A percentile compares a stretch with the other conserved stretches of the same genome.
Evolutionary conservation across 2,113 vertebrate genomes (phyloP).

Genomic region (Pleuronectes platessa): DNA sequence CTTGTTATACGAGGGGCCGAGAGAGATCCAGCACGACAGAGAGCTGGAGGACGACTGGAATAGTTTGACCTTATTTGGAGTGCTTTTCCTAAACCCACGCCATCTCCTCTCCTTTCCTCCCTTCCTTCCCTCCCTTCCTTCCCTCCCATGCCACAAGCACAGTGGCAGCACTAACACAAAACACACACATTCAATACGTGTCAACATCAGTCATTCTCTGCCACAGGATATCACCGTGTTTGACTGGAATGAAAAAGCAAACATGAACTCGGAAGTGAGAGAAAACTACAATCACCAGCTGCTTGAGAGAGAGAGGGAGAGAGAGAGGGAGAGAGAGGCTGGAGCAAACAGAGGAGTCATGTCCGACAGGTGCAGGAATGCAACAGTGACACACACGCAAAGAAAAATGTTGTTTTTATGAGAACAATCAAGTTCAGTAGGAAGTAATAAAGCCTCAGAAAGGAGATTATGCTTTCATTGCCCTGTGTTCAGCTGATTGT

Average conservation of each 20-base stretch:
- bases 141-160: constrained; percentile 32
- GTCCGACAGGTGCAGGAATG: constrained; percentile 18
- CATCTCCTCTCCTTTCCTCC: constrained; percentile 37
- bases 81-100: constrained; percentile 55
- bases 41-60: constrained; percentile 64
- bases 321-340: not conserved
- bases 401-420: not conserved
- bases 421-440: not conserved
- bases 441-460: not conserved
- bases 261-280: constrained; percentile 23
- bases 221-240: constrained; percentile 41
- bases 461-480: no score
- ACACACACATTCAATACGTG: constrained; percentile 16
- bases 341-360: constrained; percentile 40
- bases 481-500: no score
- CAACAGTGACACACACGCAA: not conserved
- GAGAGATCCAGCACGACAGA: constrained; percentile 9
- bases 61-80: constrained; percentile 84
- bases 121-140: constrained; percentile 21
- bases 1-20: constrained; percentile 4
- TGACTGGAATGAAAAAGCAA: constrained; percentile 40
- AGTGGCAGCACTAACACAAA: constrained; percentile 29
- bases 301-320: not conserved
- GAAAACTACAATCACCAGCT: constrained; percentile 40
- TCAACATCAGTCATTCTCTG: constrained; percentile 28